Base-by-base conservation (phyloP, 2,797 vertebrate genomes). In the Darevskia nairensis region DNA sequence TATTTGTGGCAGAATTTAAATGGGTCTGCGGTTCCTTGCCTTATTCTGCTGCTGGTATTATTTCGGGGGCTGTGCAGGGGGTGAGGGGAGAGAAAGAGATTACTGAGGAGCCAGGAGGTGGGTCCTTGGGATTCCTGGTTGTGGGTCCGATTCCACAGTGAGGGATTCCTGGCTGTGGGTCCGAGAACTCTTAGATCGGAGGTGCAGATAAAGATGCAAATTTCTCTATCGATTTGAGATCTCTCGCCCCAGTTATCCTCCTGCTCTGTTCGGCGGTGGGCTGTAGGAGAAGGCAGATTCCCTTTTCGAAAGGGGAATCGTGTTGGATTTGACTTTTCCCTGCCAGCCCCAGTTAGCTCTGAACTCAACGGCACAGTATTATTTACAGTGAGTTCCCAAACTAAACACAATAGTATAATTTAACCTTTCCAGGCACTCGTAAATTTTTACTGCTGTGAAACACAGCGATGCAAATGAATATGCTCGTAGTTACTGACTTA, bases 361-460 rank as follows among this genome's bases (percentile, higher is more conserved):
- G 90, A 91, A 92, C 85, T 90, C 78, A 92, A 74, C 75, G 76
- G 92, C 93, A 82, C 86, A 89, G 91, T 89, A 91, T 97, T 96
- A 96, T 97, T 96, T 96, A 96, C 95, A 96, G 93, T 92, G 94
- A 93, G 91, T 69, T 95, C 94, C 94, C 95, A 96, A 95, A 97
- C 95, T 95, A 96, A 97, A 97, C 96, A 96, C 96, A 96, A 97
- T 96, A 93, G 96, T 96, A 96, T 97, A 97, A 97, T 96, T 96
- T 97, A 97, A 96, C 96, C 96, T 97, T 97, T 97, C 96, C 95
- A 93, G 96, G 94, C 95, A 95, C 96, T 96, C 97, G 84, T 97
- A 97, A 97, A 97, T 97, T 97, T 97, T 97, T 97, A 97, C 96
- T 93, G 95, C 95, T 94, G 94, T 90, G 95, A 96, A 94, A 96